phyloP scores from a whole-genome alignment of 2,113 vertebrate species.

The Trogon melanurus region DNA sequence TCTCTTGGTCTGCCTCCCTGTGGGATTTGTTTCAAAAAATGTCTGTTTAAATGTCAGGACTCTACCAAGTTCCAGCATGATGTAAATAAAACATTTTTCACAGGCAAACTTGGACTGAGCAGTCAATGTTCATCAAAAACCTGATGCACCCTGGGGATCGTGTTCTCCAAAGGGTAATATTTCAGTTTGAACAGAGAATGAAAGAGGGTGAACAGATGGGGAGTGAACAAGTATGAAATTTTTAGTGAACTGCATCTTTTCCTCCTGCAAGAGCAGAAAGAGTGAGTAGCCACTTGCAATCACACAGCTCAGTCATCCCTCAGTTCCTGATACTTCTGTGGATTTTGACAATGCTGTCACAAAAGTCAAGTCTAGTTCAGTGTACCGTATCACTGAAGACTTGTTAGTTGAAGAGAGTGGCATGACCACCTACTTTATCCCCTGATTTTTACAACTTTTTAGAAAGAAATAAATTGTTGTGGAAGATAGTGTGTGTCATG shows the following conservation, averaged over 20 bases:
- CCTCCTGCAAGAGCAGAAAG: background rate
- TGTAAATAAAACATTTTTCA: constrained; percentile 7
- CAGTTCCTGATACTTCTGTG: background rate
- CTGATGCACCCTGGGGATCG: background rate
- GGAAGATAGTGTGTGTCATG: constrained; percentile 19
- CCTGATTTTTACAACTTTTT: constrained; percentile 4
- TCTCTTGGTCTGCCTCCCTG: background rate
- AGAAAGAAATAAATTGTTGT: background rate
- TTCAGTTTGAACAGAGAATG: background rate
- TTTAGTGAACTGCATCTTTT: background rate
- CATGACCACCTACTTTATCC: constrained; percentile 38
- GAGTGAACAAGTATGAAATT: background rate
- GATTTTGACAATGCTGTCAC: background rate
- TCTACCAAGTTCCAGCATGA: constrained; percentile 28
- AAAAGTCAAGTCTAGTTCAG: background rate
- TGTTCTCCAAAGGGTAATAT: rapidly evolving
- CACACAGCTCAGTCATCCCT: background rate
- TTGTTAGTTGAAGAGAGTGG: constrained; percentile 20
- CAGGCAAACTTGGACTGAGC: background rate
- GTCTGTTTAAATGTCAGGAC: background rate
- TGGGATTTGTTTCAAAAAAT: background rate
- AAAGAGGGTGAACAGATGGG: background rate
- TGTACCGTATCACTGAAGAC: background rate
- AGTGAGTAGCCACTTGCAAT: background rate
- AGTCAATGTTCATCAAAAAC: constrained; percentile 13